Evolutionary conservation across 2,797 vertebrate species (phyloP).

Genomic region (Hirundo rustica): DNA sequence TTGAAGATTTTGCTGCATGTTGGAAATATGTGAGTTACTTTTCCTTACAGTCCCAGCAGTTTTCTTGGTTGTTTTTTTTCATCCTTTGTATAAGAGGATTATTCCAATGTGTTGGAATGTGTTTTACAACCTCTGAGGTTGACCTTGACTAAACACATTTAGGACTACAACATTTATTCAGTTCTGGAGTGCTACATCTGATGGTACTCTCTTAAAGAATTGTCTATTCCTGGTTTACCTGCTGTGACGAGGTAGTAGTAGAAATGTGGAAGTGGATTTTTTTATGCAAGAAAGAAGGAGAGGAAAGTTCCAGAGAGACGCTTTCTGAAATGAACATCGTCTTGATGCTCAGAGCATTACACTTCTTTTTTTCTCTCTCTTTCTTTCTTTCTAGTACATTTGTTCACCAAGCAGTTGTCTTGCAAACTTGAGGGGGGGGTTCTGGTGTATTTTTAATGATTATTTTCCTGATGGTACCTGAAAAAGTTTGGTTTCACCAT

Average conservation of each 20-base stretch:
- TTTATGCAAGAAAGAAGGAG: not conserved
- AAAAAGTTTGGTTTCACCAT: not conserved
- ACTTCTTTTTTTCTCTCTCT: not conserved
- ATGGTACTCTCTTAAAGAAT: not conserved
- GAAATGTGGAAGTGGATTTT: not conserved
- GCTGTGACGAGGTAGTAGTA: not conserved
- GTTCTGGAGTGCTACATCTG: not conserved
- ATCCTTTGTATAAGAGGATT: not conserved
- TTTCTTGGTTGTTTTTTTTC: not conserved
- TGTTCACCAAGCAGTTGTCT: accelerated
- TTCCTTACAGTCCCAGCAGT: not conserved
- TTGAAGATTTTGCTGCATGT: not conserved
- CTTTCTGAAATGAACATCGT: not conserved
- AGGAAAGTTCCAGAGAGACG: not conserved
- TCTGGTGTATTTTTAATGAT: not conserved
- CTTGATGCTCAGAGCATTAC: not conserved
- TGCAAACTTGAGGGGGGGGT: not conserved
- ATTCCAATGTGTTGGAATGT: not conserved
- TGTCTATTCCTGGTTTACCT: not conserved
- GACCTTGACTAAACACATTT: not conserved
- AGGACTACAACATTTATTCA: not conserved
- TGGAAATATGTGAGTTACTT: not conserved
- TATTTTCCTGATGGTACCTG: not conserved
- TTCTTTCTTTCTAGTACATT: not conserved
- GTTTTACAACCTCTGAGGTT: not conserved